Evolutionary conservation across 2,888 invertebrate species (phyloP), one percentile per base, ranked within the genome.

Genomic region (Acronicta psi): DNA sequence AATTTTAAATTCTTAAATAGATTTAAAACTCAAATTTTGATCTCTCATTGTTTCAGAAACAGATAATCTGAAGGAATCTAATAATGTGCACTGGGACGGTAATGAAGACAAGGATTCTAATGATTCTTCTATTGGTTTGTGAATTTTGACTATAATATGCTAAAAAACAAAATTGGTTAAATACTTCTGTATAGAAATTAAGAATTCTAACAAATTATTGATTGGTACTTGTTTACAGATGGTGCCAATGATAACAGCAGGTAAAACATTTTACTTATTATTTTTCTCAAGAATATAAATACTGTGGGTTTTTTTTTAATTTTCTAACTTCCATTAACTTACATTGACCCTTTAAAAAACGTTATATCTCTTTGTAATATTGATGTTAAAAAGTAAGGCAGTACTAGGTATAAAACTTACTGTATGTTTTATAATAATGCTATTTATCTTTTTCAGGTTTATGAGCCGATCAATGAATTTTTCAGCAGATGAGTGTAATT

Each of bases 401-500:
- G 6, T 7, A 8, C 23, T 23, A 20, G 20, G 5, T 4, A 4
- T 23, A 4, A 8, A 29, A 29, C 11, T 29, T 9, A 10, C 29
- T 29, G 25, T 10, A 29, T 29, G 10, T 10, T 29, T 29, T 29
- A 29, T 10, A 29, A 11, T 29, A 29, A n/a, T 29, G 29, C 11
- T 10, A 1, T 29, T n/a, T 34, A 31, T n/a, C 43, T 34, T 14
- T 57, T 73, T 29, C 55, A 82, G 78, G 53, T 57, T 41, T 18
- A 20, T 63, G 1, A 74, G 64, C 46, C 63, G 74, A 1, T 63
- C 88, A 34, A 61, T 81, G 8, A 89, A 90, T 56, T 94, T 93
- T 69, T 82, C 90, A 1, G 83, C 89, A 1, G 75, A 85, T 57
- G 94, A 94, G 60, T 90, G 88, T 58, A 84, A 78, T 59, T 71